These are phyloP conservation scores for Myopa tessellatipennis DNA, from an alignment of 2,888 invertebrate species.

Conservation along the genomic window DNA sequence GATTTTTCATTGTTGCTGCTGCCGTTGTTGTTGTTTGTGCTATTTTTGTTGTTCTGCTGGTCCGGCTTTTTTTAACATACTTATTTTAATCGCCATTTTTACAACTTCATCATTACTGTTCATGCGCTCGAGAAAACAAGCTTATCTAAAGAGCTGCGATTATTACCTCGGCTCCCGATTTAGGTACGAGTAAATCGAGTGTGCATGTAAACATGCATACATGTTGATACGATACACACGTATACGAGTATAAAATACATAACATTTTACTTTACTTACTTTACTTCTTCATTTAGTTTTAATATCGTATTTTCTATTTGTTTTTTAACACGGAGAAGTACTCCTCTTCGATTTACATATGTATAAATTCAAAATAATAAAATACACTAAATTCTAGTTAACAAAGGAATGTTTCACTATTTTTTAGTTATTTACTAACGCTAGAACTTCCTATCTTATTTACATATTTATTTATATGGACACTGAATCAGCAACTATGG, in stretches of 20 bases:
- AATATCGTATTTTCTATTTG: not conserved
- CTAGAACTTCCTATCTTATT: no score
- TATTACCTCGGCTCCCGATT: constrained; percentile 25
- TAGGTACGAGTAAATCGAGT: not conserved
- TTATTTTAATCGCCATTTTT: constrained; percentile 25
- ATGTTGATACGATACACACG: not conserved
- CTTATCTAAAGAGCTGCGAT: constrained; percentile 29
- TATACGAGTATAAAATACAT: not conserved
- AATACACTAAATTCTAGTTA: not conserved
- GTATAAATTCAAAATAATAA: constrained; percentile 2
- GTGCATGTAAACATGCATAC: not conserved
- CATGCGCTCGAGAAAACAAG: constrained; percentile 37
- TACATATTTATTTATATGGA: no score
- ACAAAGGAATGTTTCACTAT: no score
- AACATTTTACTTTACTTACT: not conserved
- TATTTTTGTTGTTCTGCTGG: not conserved
- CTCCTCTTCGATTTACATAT: not conserved
- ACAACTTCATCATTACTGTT: constrained; percentile 25
- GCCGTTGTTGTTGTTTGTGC: not conserved
- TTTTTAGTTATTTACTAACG: no score
- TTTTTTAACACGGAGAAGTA: not conserved
- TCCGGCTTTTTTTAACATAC: constrained; percentile 6
- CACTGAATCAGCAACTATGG: no score
- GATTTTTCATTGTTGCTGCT: constrained; percentile 6
- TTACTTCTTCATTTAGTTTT: not conserved